Percentiles rank a stretch among this genome's conserved stretches.
These are phyloP conservation scores for Torymus aiolomorphi DNA, from an alignment of 2,888 invertebrate species.

Conservation along the genomic window DNA sequence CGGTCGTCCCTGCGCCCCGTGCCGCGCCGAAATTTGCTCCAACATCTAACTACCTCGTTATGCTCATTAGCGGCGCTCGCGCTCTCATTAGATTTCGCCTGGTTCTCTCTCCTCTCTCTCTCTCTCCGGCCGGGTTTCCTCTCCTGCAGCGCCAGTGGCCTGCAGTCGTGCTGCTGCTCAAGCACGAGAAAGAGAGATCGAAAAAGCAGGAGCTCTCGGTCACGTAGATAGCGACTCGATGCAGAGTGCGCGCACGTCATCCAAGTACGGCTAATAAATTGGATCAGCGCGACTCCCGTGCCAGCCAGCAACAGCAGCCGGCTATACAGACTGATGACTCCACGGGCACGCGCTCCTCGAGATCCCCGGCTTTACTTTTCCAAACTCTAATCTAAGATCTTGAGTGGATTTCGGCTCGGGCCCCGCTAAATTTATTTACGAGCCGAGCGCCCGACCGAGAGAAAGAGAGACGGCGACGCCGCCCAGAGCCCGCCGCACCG, in stretches of 20 bases:
- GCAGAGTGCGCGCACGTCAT: constrained; percentile 28
- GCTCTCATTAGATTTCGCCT: constrained; percentile 74
- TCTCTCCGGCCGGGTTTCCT: constrained; percentile 24
- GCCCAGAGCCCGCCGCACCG: constrained; percentile 10
- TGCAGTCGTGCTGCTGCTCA: neutral
- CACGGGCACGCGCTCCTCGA: constrained; percentile 19
- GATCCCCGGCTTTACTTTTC: constrained; percentile 70
- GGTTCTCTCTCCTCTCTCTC: neutral
- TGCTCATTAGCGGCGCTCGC: constrained; percentile 75
- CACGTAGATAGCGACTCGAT: constrained; percentile 14
- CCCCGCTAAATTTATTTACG: constrained; percentile 66
- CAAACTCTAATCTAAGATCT: constrained; percentile 74
- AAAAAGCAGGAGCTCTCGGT: neutral
- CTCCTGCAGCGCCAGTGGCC: neutral
- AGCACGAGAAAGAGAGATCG: constrained; percentile 6
- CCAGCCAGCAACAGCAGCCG: constrained; percentile 55
- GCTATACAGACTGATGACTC: constrained; percentile 2
- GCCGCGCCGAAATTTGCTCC: constrained; percentile 69
- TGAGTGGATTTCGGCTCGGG: constrained; percentile 72
- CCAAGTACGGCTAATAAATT: constrained; percentile 71
- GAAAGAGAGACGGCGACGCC: no score
- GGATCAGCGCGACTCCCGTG: constrained; percentile 72
- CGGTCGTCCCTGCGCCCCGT: constrained; percentile 56
- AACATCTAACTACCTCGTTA: constrained; percentile 76
- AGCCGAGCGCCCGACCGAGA: constrained; percentile 29